Evolutionary conservation across 1,140 invertebrate genomes (phyloP), one percentile per base, ranked within the genome.

Genomic region (Dermatophagoides farinae): DNA sequence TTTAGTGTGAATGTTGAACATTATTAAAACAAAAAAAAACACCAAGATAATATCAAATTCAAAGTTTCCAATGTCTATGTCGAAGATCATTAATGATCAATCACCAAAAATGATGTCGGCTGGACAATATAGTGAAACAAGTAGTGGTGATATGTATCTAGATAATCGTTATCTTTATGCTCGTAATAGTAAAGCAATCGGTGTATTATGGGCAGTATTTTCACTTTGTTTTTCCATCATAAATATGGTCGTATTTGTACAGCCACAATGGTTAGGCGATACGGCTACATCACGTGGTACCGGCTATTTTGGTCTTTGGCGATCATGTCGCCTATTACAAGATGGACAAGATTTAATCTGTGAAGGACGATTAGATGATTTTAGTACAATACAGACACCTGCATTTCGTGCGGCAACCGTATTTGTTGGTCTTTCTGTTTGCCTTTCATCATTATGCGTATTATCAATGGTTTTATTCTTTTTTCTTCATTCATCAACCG

Each of bases 201-300:
- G 88, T 44, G 88, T 97, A 18, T 76, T 96, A 49, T 97, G 93
- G 93, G 90, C 84, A 22, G 86, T 96, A 65, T 95, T 97, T 71
- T 74, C 87, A 57, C 86, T 95, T 68, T 96, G 91, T 73, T 96
- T 90, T 72, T 86, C 88, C 53, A 95, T 97, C 66, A 92, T 97
- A 67, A 83, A 83, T 59, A 82, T 91, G 60, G 88, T 97, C 18
- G 85, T 89, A 0, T 93, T 97, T 71, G 81, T 95, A 18, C 92
- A 92, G 57, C 90, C 91, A 9, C 90, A 97, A 74, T 97, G 92
- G 78, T 85, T 84, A 81, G 68, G 91, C 77, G 78, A 79, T 68
- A 71, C 78, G 0, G 68, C 82, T 57, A 80, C 85, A 51, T 84
- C 85, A 49, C 83, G 86, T 61, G 84, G 84, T 68, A 84, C 86